Percentiles rank a stretch among this genome's conserved stretches.
Conservation (phyloP, 64 coral and sea anemone genomes). For the Actinia equina region DNA sequence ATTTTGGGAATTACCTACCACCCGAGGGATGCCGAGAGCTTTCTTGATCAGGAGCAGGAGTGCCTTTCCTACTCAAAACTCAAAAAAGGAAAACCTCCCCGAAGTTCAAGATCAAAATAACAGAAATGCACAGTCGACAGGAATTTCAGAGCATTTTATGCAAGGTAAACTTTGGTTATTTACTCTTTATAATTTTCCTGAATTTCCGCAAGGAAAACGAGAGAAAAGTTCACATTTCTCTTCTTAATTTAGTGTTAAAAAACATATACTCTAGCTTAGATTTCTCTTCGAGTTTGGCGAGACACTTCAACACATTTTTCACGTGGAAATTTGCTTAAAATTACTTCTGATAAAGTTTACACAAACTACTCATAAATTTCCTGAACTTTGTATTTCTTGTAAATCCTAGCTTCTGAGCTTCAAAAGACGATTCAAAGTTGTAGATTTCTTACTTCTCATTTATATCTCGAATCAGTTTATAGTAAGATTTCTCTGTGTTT, state of each 20-base stretch:
- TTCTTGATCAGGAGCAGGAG: conserved; percentile 51
- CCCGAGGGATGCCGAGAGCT: conserved; percentile 48
- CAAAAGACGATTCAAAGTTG: background rate
- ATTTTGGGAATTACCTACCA: conserved; percentile 42
- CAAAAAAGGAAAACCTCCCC: background rate
- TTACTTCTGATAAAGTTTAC: background rate
- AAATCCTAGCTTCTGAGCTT: background rate
- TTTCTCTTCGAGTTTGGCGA: background rate
- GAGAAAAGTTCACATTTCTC: background rate
- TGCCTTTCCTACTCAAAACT: background rate
- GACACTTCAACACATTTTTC: background rate
- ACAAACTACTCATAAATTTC: background rate
- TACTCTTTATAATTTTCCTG: background rate
- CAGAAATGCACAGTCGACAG: conserved; percentile 18
- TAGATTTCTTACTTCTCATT: background rate
- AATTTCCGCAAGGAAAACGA: background rate
- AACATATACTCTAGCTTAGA: background rate
- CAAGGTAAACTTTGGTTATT: conserved; percentile 28
- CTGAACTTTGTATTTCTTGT: background rate
- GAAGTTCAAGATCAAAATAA: background rate
- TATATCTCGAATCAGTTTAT: background rate
- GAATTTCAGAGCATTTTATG: background rate
- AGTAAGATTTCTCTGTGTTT: background rate
- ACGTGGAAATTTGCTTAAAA: background rate
- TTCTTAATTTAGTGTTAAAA: background rate